Evolutionary conservation across 2,888 invertebrate species (phyloP).

Genomic region (Celastrina argiolus): DNA sequence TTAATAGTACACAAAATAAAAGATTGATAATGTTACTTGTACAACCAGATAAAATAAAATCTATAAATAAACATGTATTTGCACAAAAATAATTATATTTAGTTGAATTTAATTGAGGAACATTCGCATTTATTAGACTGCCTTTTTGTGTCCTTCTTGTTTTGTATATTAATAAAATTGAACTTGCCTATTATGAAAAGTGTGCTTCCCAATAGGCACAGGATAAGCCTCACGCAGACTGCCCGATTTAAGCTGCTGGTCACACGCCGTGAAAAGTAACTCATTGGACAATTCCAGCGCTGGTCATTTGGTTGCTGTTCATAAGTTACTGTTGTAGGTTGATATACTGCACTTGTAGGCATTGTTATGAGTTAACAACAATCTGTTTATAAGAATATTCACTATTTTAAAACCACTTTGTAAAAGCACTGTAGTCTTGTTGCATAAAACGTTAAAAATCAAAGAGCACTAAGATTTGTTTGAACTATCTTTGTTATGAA

Average conservation of each 20-base stretch:
- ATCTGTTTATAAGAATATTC: slow-evolving; percentile 13
- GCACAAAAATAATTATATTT: too few species aligned
- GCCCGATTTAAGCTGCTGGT: slow-evolving; percentile 68
- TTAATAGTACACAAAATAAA: too few species aligned
- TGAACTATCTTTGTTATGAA: slow-evolving; percentile 18
- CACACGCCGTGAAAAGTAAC: slow-evolving; percentile 72
- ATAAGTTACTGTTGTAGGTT: slow-evolving; percentile 87
- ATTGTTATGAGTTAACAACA: slow-evolving; percentile 54
- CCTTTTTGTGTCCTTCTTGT: too few species aligned
- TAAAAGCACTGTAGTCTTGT: not conserved
- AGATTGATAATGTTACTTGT: too few species aligned
- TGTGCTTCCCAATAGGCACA: slow-evolving; percentile 65
- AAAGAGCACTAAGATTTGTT: not conserved
- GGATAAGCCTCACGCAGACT: slow-evolving; percentile 60
- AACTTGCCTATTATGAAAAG: slow-evolving; percentile 65
- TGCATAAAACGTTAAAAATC: not conserved
- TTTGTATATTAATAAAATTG: not conserved
- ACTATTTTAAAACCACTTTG: not conserved
- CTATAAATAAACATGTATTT: too few species aligned
- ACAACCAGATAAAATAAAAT: too few species aligned
- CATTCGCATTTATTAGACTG: too few species aligned
- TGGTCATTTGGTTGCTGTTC: slow-evolving; percentile 79
- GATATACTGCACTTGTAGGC: slow-evolving; percentile 86
- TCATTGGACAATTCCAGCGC: slow-evolving; percentile 77
- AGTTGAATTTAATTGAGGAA: too few species aligned